Percentiles rank a stretch among this genome's conserved stretches.
phyloP scores from a whole-genome alignment of 2,797 vertebrate species.

The Clarias platycephalus region DNA sequence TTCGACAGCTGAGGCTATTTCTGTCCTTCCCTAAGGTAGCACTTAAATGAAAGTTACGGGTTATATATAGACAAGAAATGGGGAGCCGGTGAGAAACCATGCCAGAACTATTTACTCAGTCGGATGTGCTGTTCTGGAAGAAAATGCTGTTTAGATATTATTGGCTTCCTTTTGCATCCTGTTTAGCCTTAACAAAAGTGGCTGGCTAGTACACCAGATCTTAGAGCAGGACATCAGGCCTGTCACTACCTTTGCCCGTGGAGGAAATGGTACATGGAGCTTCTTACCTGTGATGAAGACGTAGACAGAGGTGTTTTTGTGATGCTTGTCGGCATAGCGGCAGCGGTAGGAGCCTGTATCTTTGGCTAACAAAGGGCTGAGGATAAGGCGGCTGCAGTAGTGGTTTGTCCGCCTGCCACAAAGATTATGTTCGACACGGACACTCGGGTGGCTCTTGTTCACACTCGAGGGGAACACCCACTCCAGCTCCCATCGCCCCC shows the following conservation, averaged over 20 bases:
- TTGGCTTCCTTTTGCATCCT: constrained; percentile 71
- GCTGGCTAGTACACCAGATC: constrained; percentile 36
- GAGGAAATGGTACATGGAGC: constrained; percentile 33
- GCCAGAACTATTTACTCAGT: constrained; percentile 67
- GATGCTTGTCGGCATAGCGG: constrained; percentile 75
- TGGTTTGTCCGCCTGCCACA: constrained; percentile 79
- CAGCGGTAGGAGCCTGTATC: constrained; percentile 90
- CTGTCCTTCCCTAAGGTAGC: constrained; percentile 68
- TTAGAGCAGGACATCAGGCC: background rate
- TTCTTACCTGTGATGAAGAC: constrained; percentile 92
- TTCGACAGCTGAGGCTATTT: constrained; percentile 77
- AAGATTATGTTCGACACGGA: constrained; percentile 74
- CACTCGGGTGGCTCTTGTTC: constrained; percentile 69
- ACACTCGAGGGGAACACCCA: constrained; percentile 84
- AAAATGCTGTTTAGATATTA: constrained; percentile 76
- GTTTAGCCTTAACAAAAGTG: constrained; percentile 69
- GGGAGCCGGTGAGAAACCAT: constrained; percentile 53
- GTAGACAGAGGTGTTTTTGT: constrained; percentile 77
- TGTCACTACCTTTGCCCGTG: background rate
- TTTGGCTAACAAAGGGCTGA: constrained; percentile 72
- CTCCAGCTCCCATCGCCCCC: constrained; percentile 83
- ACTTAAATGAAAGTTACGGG: constrained; percentile 76
- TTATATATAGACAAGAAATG: constrained; percentile 70
- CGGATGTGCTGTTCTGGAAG: constrained; percentile 70
- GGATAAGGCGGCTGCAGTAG: constrained; percentile 82